Conservation (phyloP, 2,888 invertebrate species). For the Orchestes rusci region DNA sequence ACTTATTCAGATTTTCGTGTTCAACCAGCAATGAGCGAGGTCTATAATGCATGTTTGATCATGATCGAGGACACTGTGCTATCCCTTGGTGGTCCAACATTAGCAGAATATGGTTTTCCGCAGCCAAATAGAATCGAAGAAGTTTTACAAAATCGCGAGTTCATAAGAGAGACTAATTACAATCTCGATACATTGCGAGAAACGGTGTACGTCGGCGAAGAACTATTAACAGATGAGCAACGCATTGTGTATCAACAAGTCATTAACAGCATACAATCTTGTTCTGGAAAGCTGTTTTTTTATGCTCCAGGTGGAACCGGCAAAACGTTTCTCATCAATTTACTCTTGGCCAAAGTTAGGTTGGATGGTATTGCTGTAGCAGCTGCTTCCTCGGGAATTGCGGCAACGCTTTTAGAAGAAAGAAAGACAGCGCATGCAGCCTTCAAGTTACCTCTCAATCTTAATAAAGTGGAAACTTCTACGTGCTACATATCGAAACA, state of each 20-base stretch:
- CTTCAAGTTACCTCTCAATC: constrained; percentile 4
- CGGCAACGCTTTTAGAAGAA: constrained; percentile 8
- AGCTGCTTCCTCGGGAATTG: constrained; percentile 10
- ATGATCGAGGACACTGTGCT: not conserved
- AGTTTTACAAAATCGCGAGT: not conserved
- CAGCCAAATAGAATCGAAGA: not conserved
- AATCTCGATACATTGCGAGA: not conserved
- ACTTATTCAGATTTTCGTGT: too few relatives aligned
- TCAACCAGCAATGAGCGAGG: not conserved
- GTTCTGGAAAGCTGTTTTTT: constrained; percentile 9
- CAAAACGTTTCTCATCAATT: constrained; percentile 16
- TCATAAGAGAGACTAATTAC: not conserved
- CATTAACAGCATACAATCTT: constrained; percentile 3
- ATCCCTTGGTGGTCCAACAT: not conserved
- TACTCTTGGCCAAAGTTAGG: constrained; percentile 1
- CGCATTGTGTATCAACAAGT: constrained; percentile 1
- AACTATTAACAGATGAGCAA: not conserved
- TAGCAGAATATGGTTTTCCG: not conserved
- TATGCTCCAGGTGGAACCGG: constrained; percentile 15
- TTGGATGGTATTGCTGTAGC: not conserved
- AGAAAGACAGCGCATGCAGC: not conserved
- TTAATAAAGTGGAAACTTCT: not conserved
- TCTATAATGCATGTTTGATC: not conserved
- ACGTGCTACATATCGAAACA: constrained; percentile 18
- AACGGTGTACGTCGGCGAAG: not conserved